Evolutionary conservation across 2,113 vertebrate genomes (phyloP).

Genomic region (Dinomys branickii): DNA sequence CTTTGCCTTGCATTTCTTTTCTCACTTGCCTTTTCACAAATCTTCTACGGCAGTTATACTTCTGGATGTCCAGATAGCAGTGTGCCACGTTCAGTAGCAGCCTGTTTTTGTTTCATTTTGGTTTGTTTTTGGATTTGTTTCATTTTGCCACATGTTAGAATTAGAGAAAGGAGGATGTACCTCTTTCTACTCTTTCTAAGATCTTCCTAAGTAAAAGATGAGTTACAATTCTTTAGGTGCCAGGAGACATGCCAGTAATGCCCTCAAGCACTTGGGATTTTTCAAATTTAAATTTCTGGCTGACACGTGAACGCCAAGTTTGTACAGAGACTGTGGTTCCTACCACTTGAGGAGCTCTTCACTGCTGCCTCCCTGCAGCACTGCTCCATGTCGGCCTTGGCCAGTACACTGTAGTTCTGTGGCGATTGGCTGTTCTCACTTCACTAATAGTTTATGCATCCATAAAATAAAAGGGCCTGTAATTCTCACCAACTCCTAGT

Average conservation of each 20-base stretch:
- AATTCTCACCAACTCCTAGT: neutral
- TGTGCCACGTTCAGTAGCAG: neutral
- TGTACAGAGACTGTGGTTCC: neutral
- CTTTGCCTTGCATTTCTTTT: neutral
- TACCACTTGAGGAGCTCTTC: neutral
- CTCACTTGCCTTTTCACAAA: neutral
- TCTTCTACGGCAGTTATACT: neutral
- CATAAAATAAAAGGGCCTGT: neutral
- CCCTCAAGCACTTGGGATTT: neutral
- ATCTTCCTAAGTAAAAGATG: neutral
- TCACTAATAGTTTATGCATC: neutral
- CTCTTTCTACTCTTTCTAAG: neutral
- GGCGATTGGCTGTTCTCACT: neutral
- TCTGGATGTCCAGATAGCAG: neutral
- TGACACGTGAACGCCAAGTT: neutral
- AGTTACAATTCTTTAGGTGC: neutral
- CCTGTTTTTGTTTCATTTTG: neutral
- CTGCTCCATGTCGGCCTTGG: neutral
- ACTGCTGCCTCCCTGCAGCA: neutral
- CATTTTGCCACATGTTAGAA: neutral
- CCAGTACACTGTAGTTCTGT: accelerated
- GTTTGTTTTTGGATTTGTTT: neutral
- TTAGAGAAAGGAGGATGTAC: neutral
- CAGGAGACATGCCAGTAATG: neutral
- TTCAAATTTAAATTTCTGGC: neutral